Evolutionary conservation across 2,113 vertebrate genomes (phyloP).

Genomic region (Megaceryle torquata): DNA sequence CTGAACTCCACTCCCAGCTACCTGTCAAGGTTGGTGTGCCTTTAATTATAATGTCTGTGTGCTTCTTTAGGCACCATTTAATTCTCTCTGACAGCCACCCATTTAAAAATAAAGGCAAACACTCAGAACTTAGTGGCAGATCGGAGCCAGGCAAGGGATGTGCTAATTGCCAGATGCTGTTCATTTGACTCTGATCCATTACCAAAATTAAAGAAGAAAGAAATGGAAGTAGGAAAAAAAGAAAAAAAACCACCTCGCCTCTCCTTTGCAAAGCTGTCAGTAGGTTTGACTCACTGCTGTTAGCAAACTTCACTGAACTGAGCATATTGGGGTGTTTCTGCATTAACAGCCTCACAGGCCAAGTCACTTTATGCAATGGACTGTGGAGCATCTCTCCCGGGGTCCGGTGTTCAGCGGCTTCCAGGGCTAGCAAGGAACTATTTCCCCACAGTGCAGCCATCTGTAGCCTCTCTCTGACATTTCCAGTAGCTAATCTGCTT

Average conservation of each 20-base stretch:
- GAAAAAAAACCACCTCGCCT: neutral
- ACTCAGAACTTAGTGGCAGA: conserved; percentile 72
- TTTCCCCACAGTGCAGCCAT: conserved; percentile 66
- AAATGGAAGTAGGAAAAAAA: neutral
- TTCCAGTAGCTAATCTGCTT: conserved; percentile 48
- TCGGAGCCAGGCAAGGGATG: conserved; percentile 57
- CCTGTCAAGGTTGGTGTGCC: conserved; percentile 73
- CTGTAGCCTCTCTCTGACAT: conserved; percentile 56
- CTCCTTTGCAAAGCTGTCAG: conserved; percentile 31
- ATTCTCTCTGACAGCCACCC: conserved; percentile 74
- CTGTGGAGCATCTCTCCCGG: conserved; percentile 58
- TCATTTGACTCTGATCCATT: conserved; percentile 69
- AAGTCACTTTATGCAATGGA: conserved; percentile 53
- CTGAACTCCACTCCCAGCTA: conserved; percentile 49
- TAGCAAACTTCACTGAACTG: neutral
- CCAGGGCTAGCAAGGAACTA: conserved; percentile 37
- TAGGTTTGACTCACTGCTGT: neutral
- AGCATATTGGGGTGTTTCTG: conserved; percentile 43
- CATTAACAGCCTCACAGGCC: conserved; percentile 38
- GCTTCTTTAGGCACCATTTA: conserved; percentile 72
- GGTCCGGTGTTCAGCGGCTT: conserved; percentile 7
- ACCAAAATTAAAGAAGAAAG: conserved; percentile 51
- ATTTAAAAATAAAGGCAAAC: conserved; percentile 79
- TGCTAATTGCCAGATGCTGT: conserved; percentile 74
- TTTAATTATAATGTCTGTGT: conserved; percentile 74